phyloP scores from a whole-genome alignment of 2,113 vertebrate species.

The Chaetodon auriga region DNA sequence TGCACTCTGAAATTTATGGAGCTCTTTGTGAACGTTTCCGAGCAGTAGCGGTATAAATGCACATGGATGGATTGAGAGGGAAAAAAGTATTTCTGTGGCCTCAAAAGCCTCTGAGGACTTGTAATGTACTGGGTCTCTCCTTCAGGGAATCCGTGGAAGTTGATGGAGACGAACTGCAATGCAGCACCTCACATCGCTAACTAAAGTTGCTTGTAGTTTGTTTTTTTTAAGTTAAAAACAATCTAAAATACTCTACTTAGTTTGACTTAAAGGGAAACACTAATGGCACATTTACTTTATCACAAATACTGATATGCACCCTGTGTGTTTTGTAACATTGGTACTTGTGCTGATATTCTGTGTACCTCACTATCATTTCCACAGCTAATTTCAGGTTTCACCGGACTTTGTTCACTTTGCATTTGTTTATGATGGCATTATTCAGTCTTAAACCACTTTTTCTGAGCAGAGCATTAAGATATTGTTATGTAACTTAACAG shows the following conservation, averaged over 20 bases:
- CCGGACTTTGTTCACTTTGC: neutral
- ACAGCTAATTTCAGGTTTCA: conserved; percentile 3
- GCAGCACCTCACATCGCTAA: conserved; percentile 58
- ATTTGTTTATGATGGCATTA: conserved; percentile 18
- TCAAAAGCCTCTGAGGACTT: conserved; percentile 38
- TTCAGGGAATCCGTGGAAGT: conserved; percentile 53
- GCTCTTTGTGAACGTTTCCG: conserved; percentile 23
- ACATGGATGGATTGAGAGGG: conserved; percentile 50
- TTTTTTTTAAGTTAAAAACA: conserved; percentile 25
- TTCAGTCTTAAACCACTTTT: conserved; percentile 26
- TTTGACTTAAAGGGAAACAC: conserved; percentile 55
- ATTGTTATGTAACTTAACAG: neutral
- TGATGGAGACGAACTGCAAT: conserved; percentile 55
- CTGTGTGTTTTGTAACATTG: conserved; percentile 29
- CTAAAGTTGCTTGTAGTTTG: conserved; percentile 22
- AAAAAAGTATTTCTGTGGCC: conserved; percentile 41
- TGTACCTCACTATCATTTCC: conserved; percentile 6
- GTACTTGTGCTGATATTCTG: neutral
- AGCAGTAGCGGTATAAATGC: conserved; percentile 48
- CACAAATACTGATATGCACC: conserved; percentile 52
- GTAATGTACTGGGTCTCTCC: conserved; percentile 39
- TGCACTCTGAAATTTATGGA: conserved; percentile 53
- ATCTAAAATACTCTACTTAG: conserved; percentile 36
- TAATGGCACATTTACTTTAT: conserved; percentile 49
- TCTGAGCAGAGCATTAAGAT: neutral